Conservation (phyloP, 2,888 invertebrate genomes). For the Synanthedon vespiformis region DNA sequence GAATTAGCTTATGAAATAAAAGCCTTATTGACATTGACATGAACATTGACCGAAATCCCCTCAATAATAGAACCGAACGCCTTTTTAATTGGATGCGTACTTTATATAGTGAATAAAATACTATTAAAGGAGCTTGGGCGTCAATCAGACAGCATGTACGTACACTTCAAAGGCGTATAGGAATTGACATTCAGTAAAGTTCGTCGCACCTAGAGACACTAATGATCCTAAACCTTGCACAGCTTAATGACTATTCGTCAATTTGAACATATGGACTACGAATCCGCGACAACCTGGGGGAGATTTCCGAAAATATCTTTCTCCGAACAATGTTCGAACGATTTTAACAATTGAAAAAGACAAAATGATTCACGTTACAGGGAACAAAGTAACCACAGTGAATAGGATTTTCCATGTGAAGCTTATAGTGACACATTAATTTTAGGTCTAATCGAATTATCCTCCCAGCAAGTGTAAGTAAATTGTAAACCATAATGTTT, state of each 20-base stretch:
- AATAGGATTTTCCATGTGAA: background rate
- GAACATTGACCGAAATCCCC: too few relatives aligned
- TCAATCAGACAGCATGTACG: background rate
- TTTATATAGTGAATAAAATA: background rate
- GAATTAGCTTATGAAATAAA: too few relatives aligned
- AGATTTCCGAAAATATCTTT: slow-evolving; percentile 44
- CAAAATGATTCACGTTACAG: background rate
- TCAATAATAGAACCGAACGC: too few relatives aligned
- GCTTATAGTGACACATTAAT: too few relatives aligned
- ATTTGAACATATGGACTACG: slow-evolving; percentile 15
- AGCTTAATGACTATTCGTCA: slow-evolving; percentile 5
- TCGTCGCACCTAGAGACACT: background rate
- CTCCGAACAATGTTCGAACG: slow-evolving; percentile 5
- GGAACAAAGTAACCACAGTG: background rate
- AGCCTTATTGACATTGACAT: too few relatives aligned
- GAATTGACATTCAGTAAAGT: background rate
- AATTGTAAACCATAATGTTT: too few relatives aligned
- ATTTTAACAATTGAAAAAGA: background rate
- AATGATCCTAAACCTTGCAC: background rate
- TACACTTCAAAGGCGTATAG: background rate
- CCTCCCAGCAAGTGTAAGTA: too few relatives aligned
- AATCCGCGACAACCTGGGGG: slow-evolving; percentile 41
- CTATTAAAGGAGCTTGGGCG: background rate
- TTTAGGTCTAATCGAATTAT: too few relatives aligned
- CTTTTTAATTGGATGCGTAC: too few relatives aligned